Percentiles rank a stretch among this genome's conserved stretches.
Conservation (phyloP, 2,797 vertebrate species). For the Sylvilagus floridanus region DNA sequence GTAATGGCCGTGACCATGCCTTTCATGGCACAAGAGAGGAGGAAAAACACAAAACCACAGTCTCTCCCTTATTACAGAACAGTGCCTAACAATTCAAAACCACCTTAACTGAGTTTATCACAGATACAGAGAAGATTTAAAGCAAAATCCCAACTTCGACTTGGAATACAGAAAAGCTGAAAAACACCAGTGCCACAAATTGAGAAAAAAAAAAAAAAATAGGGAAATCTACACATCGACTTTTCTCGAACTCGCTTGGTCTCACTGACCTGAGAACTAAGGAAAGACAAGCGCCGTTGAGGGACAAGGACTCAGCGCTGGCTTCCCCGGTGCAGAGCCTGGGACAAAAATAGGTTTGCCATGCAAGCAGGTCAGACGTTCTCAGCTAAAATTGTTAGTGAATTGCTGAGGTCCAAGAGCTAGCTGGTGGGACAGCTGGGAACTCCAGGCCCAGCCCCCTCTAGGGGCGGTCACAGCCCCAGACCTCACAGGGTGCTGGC, state of each 20-base stretch:
- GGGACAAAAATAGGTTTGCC: not conserved
- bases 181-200: not conserved
- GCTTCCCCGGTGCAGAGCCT: not conserved
- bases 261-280: not conserved
- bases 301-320: not conserved
- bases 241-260: not conserved
- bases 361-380: not conserved
- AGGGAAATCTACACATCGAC: not conserved
- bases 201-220: not conserved
- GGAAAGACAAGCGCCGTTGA: not conserved
- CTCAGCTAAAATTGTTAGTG: not conserved
- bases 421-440: not conserved
- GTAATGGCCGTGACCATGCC: not conserved
- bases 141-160: not conserved
- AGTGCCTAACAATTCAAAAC: not conserved
- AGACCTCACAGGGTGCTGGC: not conserved
- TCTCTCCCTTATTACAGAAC: not conserved
- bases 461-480: not conserved
- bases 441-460: not conserved
- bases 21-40: not conserved
- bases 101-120: conserved; percentile 11
- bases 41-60: not conserved
- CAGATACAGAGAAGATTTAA: not conserved
- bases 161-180: not conserved
- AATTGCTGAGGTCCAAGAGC: not conserved